Evolutionary conservation across 2,113 vertebrate genomes (phyloP).

Genomic region (Mastomys natalensis): DNA sequence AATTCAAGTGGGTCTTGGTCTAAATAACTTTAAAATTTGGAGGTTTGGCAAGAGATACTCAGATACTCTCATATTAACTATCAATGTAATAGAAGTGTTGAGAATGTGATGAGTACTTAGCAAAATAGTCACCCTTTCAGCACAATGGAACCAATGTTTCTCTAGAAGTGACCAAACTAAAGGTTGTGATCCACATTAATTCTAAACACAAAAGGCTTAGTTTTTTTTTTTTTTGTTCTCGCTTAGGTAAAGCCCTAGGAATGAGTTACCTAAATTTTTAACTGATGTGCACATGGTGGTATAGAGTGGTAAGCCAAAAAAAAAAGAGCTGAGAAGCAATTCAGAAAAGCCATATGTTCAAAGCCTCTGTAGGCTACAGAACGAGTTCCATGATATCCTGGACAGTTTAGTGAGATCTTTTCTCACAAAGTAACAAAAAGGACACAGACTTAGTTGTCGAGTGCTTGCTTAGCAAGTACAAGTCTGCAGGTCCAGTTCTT

Average conservation of each 20-base stretch:
- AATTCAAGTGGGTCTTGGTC: neutral
- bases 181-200: neutral
- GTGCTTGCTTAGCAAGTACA: neutral
- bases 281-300: neutral
- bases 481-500: neutral
- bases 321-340: neutral
- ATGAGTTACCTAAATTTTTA: neutral
- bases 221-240: too few relatives aligned
- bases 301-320: neutral
- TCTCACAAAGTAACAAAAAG: neutral
- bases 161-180: neutral
- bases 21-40: slow-evolving; percentile 16
- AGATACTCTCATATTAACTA: neutral
- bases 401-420: neutral
- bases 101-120: neutral
- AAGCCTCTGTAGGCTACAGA: neutral
- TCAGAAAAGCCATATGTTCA: neutral
- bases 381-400: neutral
- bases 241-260: neutral
- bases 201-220: neutral
- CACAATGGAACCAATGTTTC: neutral
- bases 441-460: neutral
- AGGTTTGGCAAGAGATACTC: neutral
- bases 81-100: neutral
- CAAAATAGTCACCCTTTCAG: neutral